Base-by-base conservation (phyloP, 2,113 vertebrate species). In the Sinocyclocheilus rhinocerous region DNA sequence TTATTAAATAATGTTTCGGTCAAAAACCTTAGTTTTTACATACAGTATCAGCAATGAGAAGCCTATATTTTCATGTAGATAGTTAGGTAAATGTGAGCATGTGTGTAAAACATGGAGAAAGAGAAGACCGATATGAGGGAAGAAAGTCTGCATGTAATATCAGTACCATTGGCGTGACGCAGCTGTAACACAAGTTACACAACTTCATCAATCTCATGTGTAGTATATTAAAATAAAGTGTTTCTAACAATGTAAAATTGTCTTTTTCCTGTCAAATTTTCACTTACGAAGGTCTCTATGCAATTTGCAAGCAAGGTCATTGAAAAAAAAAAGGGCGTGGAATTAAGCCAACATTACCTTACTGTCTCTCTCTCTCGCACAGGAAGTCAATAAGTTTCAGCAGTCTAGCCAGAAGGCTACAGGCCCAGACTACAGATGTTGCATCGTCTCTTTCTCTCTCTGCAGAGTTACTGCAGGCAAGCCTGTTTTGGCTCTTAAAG, bases 291-390 rank as follows among this genome's bases (percentile, higher is more conserved):
- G 55, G 57, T 59, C 3, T 93, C 91, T 87, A 90, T 88, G 90
- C 93, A 95, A 94, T 96, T 95, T 94, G 93, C 91, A 92, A 94
- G 95, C 95, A 96, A 96, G 95, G 95, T 96, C 95, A 95, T 89
- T 84, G 24, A 36, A 88, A 70, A 92, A 94, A 72, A 92, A 94
- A 93, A 95, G 95, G 93, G 93, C 94, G 93, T 95, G 95, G 95
- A 95, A 89, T 89, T 73, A 88, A 92, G 95, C 94, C 95, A 95
- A 90, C 86, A 87, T 87, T 90, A 89, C 93, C 92, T 93, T 81
- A 88, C 85, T 65, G 48, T 77, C 76, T 82, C 48, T 76, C 83
- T 65, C 79, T 50, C 78, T 73, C 42, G 36, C 81, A 65, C 79
- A 95, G 94, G 94, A 93, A 83, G 65, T 83, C 81, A 84, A 95